Base-by-base conservation (phyloP, 1,140 invertebrate genomes). In the Pseudachorutes palmiensis region DNA sequence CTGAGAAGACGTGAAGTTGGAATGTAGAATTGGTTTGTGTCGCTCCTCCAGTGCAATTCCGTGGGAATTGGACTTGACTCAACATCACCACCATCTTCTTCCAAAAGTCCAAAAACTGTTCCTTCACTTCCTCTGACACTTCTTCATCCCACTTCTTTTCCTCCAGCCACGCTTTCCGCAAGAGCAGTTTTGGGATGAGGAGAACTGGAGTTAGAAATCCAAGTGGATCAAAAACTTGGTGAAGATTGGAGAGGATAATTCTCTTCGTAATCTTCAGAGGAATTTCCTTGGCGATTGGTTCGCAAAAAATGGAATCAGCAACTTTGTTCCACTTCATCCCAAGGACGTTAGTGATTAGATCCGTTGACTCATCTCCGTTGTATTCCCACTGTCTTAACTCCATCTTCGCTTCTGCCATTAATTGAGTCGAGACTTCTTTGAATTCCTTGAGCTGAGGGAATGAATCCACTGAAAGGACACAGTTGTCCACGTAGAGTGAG, bases 1-100 rank as follows among this genome's bases (percentile, higher is more conserved):
- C 72, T n/a, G 24, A 64, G 41, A 74, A 72, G 9, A 58, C 33
- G 48, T 74, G 71, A 5, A 74, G 30, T 45, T 45, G n/a, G n/a
- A n/a, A n/a, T n/a, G n/a, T 19, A 62, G 2, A 26, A 45, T 22
- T n/a, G 0, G 24, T 33, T 32, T 26, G 3, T 1, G 16, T 3
- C 1, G 9, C 0, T 30, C 24, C 36, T 12, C 9, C 30, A 1
- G 30, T 31, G 22, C 41, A 26, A 19, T 64, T 19, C 36, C 36
- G 36, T 19, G 36, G 36, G 36, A 45, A 12, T 19, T 19, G 9
- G 9, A 45, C 19, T 9, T 45, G 9, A 45, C 36, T 45, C 9
- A 45, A 9, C 9, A 19, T n/a, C n/a, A n/a, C n/a, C 70, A 26
- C 12, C 33, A 59, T 22, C 68, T 60, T 31, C 32, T 41, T 28